Conservation (phyloP, 2,113 vertebrate genomes). For the Podilymbus podiceps region DNA sequence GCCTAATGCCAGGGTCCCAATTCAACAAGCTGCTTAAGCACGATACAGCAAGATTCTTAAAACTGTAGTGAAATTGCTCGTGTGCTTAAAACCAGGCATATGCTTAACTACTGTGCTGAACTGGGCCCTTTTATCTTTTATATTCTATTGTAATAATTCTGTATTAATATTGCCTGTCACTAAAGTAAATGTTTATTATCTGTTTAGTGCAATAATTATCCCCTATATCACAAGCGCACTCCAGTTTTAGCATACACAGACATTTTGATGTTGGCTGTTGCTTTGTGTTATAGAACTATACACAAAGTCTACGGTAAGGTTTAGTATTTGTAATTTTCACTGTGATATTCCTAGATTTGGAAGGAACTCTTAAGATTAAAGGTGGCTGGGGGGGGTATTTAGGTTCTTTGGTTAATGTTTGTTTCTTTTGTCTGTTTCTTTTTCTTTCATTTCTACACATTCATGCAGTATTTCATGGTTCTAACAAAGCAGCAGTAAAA, state of each 20-base stretch:
- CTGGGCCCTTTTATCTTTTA: background rate
- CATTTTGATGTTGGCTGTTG: conserved; percentile 73
- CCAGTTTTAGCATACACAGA: conserved; percentile 67
- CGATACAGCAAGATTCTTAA: background rate
- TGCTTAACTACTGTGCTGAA: conserved; percentile 30
- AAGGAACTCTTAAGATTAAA: conserved; percentile 77
- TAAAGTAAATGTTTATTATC: conserved; percentile 64
- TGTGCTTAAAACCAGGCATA: conserved; percentile 35
- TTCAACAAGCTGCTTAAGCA: background rate
- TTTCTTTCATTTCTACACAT: conserved; percentile 88
- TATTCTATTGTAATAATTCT: conserved; percentile 65
- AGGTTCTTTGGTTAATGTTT: conserved; percentile 87
- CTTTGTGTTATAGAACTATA: conserved; percentile 76
- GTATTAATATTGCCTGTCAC: conserved; percentile 67
- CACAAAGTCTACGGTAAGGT: conserved; percentile 78
- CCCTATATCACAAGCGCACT: conserved; percentile 54
- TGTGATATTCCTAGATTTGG: conserved; percentile 69
- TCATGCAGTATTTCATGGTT: conserved; percentile 89
- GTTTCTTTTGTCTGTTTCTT: conserved; percentile 89
- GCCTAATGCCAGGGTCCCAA: background rate
- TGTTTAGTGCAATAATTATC: conserved; percentile 46
- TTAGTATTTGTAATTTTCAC: conserved; percentile 70
- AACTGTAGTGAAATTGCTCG: background rate
- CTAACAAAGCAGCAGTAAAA: conserved; percentile 88
- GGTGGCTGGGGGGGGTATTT: conserved; percentile 73